Conservation (phyloP, 1,140 invertebrate species). For the Watersipora subatra region DNA sequence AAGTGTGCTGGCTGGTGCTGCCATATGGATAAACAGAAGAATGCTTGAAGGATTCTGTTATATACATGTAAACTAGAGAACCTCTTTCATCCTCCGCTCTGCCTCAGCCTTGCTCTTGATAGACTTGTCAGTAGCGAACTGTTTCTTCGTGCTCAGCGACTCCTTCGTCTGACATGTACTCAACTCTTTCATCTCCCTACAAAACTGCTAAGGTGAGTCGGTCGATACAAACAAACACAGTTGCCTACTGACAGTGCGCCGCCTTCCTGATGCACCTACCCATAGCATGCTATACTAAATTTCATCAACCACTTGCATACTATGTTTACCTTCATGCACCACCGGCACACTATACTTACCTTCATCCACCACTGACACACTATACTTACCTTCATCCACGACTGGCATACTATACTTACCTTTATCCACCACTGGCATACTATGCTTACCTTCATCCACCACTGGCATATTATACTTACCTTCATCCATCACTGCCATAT, state of each 20-base stretch:
- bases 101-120: slow-evolving; percentile 93
- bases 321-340: too few species aligned
- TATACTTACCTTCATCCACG: too few species aligned
- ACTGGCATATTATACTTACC: too few species aligned
- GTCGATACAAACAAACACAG: neutral
- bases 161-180: slow-evolving; percentile 86
- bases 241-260: neutral
- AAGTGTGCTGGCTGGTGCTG: too few species aligned
- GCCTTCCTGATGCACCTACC: neutral
- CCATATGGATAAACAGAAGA: neutral
- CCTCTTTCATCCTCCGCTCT: slow-evolving; percentile 51
- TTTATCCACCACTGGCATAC: too few species aligned
- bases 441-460: too few species aligned
- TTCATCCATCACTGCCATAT: too few species aligned
- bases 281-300: neutral
- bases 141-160: slow-evolving; percentile 89
- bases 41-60: neutral
- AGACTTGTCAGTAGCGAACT: slow-evolving; percentile 87
- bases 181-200: slow-evolving; percentile 86
- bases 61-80: too few species aligned
- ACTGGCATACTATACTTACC: too few species aligned
- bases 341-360: too few species aligned
- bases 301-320: too few species aligned
- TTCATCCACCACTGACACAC: too few species aligned
- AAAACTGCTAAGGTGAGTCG: slow-evolving; percentile 9